Base-by-base conservation (phyloP, 1,140 invertebrate species). In the Chrysomallon squamiferum region DNA sequence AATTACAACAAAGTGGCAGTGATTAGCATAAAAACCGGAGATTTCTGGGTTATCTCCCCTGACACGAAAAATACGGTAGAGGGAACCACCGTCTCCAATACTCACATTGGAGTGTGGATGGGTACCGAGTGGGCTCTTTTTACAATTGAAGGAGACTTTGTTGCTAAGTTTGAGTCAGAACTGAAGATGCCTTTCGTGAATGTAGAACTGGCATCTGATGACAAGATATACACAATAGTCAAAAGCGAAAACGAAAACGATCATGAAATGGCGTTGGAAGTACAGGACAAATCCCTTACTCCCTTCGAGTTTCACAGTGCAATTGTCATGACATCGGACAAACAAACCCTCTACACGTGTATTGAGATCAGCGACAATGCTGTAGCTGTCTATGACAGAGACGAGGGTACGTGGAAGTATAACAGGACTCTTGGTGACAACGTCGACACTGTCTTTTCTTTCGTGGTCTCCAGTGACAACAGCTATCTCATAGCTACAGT, bases 1-100 rank as follows among this genome's bases (percentile, higher is more conserved):
- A 99, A 97, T 76, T 98, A 97, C 81, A 95, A 97, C 86, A 94
- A 97, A 67, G 74, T 85, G 4, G 67, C 85, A 15, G 68, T 86
- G 20, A 83, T 78, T 62, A 74, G 64, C 50, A 77, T 86, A 11
- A 72, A 80, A 43, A 86, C 84, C 3, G 84, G 84, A 29, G 81
- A 84, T 86, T 95, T 93, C 77, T 89, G 92, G 9, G 89, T 93
- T 0, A 90, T 96, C 29, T 90, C 93, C 25, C 94, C 94, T 84
- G 92, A 93, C 1, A 86, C 96, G n/a, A 88, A 90, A 15, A 89
- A 70, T 7, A 27, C 67, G 52, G 75, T 84, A 18, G 66, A 74
- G 25, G 84, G 80, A 9, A 80, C 73, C 2, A 71, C 69, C 18
- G 71, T 80, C 35, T 78, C 72, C n/a, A 77, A 80, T 66, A 74